phyloP scores from a whole-genome alignment of 2,888 invertebrate species.

The Clostera curtula region DNA sequence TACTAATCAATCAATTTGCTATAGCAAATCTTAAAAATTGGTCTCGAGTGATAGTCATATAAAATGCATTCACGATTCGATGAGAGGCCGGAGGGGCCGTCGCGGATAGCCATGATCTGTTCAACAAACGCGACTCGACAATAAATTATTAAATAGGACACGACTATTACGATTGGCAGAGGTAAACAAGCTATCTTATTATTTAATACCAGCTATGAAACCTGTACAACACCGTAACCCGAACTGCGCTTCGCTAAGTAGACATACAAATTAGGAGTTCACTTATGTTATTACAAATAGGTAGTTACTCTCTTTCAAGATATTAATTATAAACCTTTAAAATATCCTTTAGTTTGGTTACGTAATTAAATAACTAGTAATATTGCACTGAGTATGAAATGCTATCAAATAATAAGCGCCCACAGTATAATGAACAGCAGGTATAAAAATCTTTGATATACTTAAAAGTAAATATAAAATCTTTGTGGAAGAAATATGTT shows the following conservation, averaged over 20 bases:
- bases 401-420: slow-evolving; percentile 75
- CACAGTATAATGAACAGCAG: slow-evolving; percentile 58
- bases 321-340: too few relatives aligned
- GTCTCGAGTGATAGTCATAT: slow-evolving; percentile 67
- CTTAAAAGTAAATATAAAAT: slow-evolving; percentile 71
- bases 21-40: slow-evolving; percentile 71
- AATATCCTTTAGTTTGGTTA: slow-evolving; percentile 76
- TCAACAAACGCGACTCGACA: slow-evolving; percentile 66
- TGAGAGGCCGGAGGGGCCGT: slow-evolving; percentile 43
- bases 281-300: slow-evolving; percentile 71
- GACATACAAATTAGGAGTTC: slow-evolving; percentile 59
- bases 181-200: slow-evolving; percentile 72
- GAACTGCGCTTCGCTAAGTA: slow-evolving; percentile 62
- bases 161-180: slow-evolving; percentile 74
- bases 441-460: slow-evolving; percentile 61
- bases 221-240: slow-evolving; percentile 73
- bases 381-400: slow-evolving; percentile 77
- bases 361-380: slow-evolving; percentile 77
- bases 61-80: slow-evolving; percentile 64
- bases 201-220: slow-evolving; percentile 75
- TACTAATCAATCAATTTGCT: slow-evolving; percentile 67
- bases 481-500: slow-evolving; percentile 67
- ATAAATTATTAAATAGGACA: slow-evolving; percentile 72
- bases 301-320: slow-evolving; percentile 68
- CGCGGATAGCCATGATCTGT: slow-evolving; percentile 73